Evolutionary conservation across 2,113 vertebrate species (phyloP).

Genomic region (Gasterosteus aculeatus): DNA sequence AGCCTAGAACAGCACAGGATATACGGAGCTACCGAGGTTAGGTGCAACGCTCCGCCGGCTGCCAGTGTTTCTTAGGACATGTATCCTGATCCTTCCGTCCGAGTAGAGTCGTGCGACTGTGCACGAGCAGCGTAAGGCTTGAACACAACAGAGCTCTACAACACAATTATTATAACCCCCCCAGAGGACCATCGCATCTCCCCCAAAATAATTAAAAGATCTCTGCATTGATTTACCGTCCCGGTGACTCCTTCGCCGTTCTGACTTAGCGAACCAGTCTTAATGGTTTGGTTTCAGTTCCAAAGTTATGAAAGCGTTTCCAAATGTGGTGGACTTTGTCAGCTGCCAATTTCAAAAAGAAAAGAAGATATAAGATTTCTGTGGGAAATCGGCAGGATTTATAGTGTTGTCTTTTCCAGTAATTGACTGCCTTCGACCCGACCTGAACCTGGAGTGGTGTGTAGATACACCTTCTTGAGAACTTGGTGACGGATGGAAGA

Average conservation of each 20-base stretch:
- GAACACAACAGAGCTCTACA: constrained; percentile 11
- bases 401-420: constrained; percentile 45
- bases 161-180: constrained; percentile 41
- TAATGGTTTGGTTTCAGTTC: constrained; percentile 54
- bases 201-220: constrained; percentile 4
- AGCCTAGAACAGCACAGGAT: constrained; percentile 62
- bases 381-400: constrained; percentile 52
- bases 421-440: constrained; percentile 49
- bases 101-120: constrained; percentile 15
- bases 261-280: constrained; percentile 55
- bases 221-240: constrained; percentile 33
- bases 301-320: constrained; percentile 68
- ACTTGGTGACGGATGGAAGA: constrained; percentile 29
- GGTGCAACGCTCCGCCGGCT: constrained; percentile 74
- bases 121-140: constrained; percentile 32
- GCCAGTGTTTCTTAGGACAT: constrained; percentile 63
- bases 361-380: constrained; percentile 59
- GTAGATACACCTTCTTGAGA: constrained; percentile 26
- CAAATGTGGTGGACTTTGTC: constrained; percentile 64
- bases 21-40: constrained; percentile 59
- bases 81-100: constrained; percentile 41
- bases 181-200: constrained; percentile 15
- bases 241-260: constrained; percentile 33
- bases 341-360: constrained; percentile 61
- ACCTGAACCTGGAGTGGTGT: constrained; percentile 44